Evolutionary conservation across 2,113 vertebrate genomes (phyloP), one percentile per base, ranked within the genome.

Genomic region (Sitta europaea): DNA sequence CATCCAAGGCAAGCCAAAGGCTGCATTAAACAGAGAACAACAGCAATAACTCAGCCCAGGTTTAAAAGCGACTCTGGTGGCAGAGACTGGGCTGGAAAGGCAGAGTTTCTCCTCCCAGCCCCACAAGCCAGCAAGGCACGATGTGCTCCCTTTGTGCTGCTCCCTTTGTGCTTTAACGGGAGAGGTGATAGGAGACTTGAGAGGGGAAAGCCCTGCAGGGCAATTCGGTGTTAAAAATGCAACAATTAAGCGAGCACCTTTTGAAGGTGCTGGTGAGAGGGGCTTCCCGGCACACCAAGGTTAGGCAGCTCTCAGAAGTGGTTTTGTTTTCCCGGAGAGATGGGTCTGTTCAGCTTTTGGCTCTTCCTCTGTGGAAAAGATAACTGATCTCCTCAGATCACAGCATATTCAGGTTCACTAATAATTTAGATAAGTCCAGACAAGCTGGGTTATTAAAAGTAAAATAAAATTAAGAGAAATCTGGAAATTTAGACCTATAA

Each of bases 381-480:
- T 77, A 94, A 94, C 81, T 94, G 85, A 98, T 97, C 96, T 97
- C 43, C 91, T 93, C 92, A 96, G 94, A 98, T 97, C 86, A 88
- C 88, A 96, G 93, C 76, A 75, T 92, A 97, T 97, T 97, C 95
- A 92, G 97, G 96, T 97, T 98, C 97, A 92, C 97, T 93, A 97
- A 98, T 98, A 98, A 98, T 97, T 97, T 96, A 97, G 97, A 96
- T 98, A 97, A 97, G 92, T 97, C 87, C 95, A 89, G 94, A 88
- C 71, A 95, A 96, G 85, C 85, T 87, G 86, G 87, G 92, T 96
- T 94, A 75, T 95, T 86, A 76, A 88, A 70, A 80, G 51, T 62
- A 89, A 83, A 92, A 76, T 83, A 80, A 92, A 92, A 94, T 78
- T 88, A 96, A 94, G 91, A 95, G 88, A 96, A 97, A 96, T 96